Conservation (phyloP, 2,797 vertebrate species). For the Myripristis jacobus region DNA sequence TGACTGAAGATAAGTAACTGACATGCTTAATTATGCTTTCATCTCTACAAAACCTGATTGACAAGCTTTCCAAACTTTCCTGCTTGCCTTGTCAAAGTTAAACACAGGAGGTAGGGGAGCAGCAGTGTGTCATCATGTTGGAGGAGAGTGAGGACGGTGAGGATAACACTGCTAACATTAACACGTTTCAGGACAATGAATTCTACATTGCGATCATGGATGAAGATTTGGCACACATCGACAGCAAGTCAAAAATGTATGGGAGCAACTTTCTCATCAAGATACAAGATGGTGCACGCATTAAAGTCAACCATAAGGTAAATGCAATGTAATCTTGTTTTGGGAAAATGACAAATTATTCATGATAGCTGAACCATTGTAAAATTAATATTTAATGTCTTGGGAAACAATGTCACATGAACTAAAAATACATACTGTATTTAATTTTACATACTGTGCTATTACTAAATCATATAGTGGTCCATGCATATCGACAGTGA, state of each 20-base stretch:
- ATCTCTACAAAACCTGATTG: conserved; percentile 31
- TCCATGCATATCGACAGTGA: neutral
- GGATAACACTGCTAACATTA: neutral
- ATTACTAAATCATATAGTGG: neutral
- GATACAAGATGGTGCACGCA: neutral
- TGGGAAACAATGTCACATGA: neutral
- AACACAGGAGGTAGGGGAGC: conserved; percentile 6
- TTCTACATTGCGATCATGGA: conserved; percentile 63
- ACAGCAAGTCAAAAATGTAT: conserved; percentile 37
- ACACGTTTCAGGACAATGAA: conserved; percentile 21
- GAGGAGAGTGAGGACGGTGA: neutral
- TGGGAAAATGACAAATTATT: neutral
- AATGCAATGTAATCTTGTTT: neutral
- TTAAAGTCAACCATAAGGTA: conserved; percentile 57
- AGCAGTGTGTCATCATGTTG: conserved; percentile 24
- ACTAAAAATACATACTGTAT: neutral
- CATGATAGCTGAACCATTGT: neutral
- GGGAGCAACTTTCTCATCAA: conserved; percentile 38
- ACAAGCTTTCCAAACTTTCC: conserved; percentile 24
- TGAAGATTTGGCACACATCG: conserved; percentile 50
- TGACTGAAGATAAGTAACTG: neutral
- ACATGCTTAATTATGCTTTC: neutral
- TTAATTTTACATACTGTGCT: neutral
- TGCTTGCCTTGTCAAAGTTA: neutral
- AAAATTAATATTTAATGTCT: neutral